Conservation (phyloP, 2,113 vertebrate genomes). For the Numenius arquata region DNA sequence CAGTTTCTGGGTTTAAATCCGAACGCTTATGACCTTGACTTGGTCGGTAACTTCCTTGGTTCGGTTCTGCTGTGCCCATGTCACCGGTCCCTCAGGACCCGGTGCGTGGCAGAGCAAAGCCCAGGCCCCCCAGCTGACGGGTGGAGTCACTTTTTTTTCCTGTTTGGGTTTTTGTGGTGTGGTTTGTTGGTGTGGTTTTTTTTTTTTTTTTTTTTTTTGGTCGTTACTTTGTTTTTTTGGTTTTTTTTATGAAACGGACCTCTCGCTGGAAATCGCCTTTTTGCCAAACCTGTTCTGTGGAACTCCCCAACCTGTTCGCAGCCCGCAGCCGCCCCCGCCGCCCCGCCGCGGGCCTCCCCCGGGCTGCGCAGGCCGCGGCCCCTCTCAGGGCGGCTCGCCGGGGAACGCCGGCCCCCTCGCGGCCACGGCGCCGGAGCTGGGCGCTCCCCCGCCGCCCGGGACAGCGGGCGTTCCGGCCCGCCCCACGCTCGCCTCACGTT, state of each 20-base stretch:
- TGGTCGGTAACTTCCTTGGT: accelerated
- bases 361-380: neutral
- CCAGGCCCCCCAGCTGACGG: accelerated
- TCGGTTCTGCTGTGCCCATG: accelerated
- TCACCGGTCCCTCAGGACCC: accelerated
- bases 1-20: neutral
- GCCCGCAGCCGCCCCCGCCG: neutral
- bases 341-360: too few relatives aligned
- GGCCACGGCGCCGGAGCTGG: neutral
- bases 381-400: accelerated
- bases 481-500: neutral
- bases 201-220: too few relatives aligned
- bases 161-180: neutral
- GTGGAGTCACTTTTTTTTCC: neutral
- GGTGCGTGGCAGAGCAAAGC: accelerated
- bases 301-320: accelerated
- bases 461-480: too few relatives aligned
- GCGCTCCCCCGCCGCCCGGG: neutral
- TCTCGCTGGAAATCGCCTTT: neutral
- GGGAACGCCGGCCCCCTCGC: too few relatives aligned
- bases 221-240: neutral
- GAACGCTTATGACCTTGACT: accelerated
- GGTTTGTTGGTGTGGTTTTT: too few relatives aligned
- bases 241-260: accelerated
- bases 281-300: neutral